These are phyloP conservation scores for Troides oblongomaculatus DNA, from an alignment of 2,888 invertebrate genomes.

Conservation along the genomic window DNA sequence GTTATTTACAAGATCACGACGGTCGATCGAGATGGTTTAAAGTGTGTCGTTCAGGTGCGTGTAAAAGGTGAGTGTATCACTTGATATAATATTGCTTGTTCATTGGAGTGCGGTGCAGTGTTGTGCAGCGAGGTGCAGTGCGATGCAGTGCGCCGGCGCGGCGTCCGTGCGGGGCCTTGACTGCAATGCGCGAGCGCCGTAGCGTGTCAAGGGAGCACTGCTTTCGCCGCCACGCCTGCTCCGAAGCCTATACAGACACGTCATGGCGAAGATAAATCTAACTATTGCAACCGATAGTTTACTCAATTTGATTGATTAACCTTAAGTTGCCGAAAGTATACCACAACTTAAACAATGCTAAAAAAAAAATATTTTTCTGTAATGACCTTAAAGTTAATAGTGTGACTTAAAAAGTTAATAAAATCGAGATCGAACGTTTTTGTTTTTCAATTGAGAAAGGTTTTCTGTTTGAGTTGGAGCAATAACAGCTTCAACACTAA, in stretches of 20 bases:
- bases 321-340: neutral
- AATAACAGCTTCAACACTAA: constrained; percentile 35
- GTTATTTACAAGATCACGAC: constrained; percentile 11
- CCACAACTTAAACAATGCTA: neutral
- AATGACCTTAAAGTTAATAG: neutral
- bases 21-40: constrained; percentile 28
- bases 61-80: constrained; percentile 35
- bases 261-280: constrained; percentile 20
- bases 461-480: constrained; percentile 28
- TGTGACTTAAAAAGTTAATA: constrained; percentile 7
- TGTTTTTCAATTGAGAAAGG: constrained; percentile 19
- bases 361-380: too few relatives aligned
- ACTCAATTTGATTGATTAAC: constrained; percentile 3
- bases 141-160: constrained; percentile 46
- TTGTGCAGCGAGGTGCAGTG: constrained; percentile 31
- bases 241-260: constrained; percentile 44
- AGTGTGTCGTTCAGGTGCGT: constrained; percentile 35
- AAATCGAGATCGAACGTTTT: constrained; percentile 4
- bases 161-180: constrained; percentile 63
- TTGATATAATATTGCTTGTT: constrained; percentile 48
- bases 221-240: constrained; percentile 76
- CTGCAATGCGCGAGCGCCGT: constrained; percentile 78
- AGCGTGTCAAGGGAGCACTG: constrained; percentile 79
- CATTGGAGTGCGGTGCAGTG: constrained; percentile 34
- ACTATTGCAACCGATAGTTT: constrained; percentile 4